Base-by-base conservation (phyloP, 2,888 invertebrate genomes). In the Cordylochernes scorpioides region DNA sequence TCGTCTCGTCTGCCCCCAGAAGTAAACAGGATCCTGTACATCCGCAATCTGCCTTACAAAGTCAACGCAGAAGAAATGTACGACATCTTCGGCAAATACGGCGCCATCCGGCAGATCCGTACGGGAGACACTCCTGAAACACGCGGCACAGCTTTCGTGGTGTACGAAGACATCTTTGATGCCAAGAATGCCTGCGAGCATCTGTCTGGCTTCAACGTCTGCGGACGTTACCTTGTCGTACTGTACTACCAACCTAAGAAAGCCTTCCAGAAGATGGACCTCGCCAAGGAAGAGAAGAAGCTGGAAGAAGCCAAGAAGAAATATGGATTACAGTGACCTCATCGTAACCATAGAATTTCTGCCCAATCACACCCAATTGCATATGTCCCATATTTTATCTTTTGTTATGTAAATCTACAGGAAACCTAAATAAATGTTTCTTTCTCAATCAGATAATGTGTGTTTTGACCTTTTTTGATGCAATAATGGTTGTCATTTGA, bases 61-160 rank as follows among this genome's bases (percentile, higher is more conserved):
- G 97, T 99, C 44, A 91, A 91, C 28, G 84, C 80, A 5, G 97
- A 97, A 56, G 97, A 99, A 66, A 97, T 97, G 94, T 97, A 99
- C 51, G 97, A 99, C 57, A 99, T 99, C 39, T 99, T 97, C 63
- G 97, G 97, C 12, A 99, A 99, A 61, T 97, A 94, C 58, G 97
- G 97, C 44, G 94, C 97, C 3, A 94, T 97, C 41, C 59, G 97
- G 44, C 97, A 99, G 59, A 97, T 97, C 36, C 62, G 19, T 55
- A 84, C 59, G 17, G 94, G 94, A 1, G 91, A 88, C 49, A 94
- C 91, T 15, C 77, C 88, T 8, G 94, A 97, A 55, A 86, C 91
- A 0, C 67, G 86, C 53, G 97, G 97, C 29, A 97, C 97, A 17
- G 97, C 97, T 12, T 97, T 94, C 64, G 91, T 99, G 27, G 86